Conservation (phyloP, 2,888 invertebrate species). For the Eupithecia vulgata region DNA sequence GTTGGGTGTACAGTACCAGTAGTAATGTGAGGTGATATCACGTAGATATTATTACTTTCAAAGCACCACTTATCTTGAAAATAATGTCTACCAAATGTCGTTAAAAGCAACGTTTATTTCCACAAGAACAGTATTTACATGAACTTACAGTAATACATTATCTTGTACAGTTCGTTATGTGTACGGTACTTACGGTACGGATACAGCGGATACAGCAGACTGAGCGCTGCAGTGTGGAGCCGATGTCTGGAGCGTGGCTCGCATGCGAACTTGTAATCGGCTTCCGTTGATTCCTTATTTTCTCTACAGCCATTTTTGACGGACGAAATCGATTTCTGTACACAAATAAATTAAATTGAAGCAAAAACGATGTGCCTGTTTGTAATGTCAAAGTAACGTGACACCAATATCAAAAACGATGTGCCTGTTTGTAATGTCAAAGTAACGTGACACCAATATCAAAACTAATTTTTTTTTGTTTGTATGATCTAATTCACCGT, state of each 20-base stretch:
- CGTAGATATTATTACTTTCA: neutral
- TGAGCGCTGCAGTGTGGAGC: constrained; percentile 7
- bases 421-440: neutral
- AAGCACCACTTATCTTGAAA: neutral
- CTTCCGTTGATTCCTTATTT: neutral
- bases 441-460: neutral
- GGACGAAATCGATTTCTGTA: neutral
- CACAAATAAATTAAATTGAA: neutral
- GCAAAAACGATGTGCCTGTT: neutral
- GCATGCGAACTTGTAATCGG: neutral
- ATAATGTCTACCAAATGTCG: neutral
- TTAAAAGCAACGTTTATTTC: neutral
- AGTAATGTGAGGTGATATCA: neutral
- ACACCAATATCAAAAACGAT: neutral
- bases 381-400: neutral
- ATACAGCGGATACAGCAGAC: neutral
- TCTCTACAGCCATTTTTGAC: neutral
- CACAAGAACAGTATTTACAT: constrained; percentile 2
- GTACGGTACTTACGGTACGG: no score
- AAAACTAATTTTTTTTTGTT: neutral
- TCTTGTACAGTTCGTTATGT: neutral
- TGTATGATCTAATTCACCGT: no score
- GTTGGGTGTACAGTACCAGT: no score
- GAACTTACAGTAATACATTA: neutral
- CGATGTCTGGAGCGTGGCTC: constrained; percentile 5